These are phyloP conservation scores for Drosophila arawakana DNA, from an alignment of 1,140 invertebrate species.

Conservation along the genomic window DNA sequence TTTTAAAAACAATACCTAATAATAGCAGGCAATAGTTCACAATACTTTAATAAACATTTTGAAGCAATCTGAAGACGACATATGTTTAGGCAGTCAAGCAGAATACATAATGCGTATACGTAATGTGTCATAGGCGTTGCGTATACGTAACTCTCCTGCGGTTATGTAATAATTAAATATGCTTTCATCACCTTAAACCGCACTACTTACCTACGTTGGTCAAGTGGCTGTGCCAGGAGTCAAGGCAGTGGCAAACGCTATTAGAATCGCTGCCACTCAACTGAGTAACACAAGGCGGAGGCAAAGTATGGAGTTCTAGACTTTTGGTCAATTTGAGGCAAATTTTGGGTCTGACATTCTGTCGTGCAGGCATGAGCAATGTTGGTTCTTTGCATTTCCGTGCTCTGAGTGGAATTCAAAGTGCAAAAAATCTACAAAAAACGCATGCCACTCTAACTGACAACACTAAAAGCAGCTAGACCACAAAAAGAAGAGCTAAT, in stretches of 20 bases:
- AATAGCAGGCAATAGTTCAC: too few species aligned
- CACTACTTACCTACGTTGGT: background rate
- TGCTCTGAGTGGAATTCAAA: constrained; percentile 2
- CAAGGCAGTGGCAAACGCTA: background rate
- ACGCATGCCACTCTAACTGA: too few species aligned
- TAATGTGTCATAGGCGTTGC: background rate
- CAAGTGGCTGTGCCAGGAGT: background rate
- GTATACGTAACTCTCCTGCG: constrained; percentile 3
- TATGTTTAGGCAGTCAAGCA: too few species aligned
- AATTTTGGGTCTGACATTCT: constrained; percentile 29
- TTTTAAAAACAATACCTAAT: too few species aligned
- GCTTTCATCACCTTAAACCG: background rate
- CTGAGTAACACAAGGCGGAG: constrained; percentile 17
- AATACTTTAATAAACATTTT: too few species aligned
- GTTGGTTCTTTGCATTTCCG: background rate
- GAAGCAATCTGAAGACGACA: too few species aligned
- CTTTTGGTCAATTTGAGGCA: constrained; percentile 31
- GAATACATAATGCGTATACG: too few species aligned
- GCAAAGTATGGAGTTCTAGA: background rate
- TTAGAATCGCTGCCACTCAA: constrained; percentile 1
- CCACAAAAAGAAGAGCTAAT: too few species aligned
- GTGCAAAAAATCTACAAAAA: too few species aligned
- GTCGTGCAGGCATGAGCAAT: constrained; percentile 22
- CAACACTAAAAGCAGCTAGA: too few species aligned
- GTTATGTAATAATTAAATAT: constrained; percentile 38